Conservation (phyloP, 2,113 vertebrate genomes). For the Kobus ellipsiprymnus region DNA sequence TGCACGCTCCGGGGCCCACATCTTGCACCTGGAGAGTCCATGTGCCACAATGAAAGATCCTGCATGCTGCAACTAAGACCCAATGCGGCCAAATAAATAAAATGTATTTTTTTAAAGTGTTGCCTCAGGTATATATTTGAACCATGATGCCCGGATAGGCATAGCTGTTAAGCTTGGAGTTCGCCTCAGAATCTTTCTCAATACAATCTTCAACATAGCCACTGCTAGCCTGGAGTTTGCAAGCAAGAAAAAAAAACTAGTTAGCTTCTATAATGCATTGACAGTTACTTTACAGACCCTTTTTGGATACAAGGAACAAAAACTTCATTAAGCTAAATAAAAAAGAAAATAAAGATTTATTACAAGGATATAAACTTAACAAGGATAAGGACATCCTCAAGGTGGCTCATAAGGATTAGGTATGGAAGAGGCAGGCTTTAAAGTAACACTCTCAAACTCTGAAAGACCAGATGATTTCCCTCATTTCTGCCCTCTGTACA, state of each 20-base stretch:
- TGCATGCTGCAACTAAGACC: neutral
- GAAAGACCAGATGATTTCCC: neutral
- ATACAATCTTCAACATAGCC: neutral
- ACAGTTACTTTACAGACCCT: neutral
- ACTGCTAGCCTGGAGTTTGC: neutral
- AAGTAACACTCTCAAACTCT: neutral
- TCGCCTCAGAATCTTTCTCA: neutral
- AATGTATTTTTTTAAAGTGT: neutral
- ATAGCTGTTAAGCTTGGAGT: neutral
- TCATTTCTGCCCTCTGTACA: neutral
- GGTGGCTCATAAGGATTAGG: neutral
- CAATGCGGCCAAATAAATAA: neutral
- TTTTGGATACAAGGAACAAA: neutral
- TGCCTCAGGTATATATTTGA: neutral
- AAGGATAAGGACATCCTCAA: neutral
- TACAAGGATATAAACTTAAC: neutral
- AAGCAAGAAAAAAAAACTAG: neutral
- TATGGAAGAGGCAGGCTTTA: neutral
- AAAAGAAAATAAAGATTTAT: neutral
- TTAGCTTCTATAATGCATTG: neutral
- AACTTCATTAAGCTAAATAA: neutral
- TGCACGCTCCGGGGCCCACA: accelerated
- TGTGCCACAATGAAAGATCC: neutral
- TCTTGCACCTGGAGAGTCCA: neutral
- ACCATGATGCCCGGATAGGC: neutral